phyloP scores from a whole-genome alignment of 1,140 invertebrate genomes.

The Armadillidium nasatum region DNA sequence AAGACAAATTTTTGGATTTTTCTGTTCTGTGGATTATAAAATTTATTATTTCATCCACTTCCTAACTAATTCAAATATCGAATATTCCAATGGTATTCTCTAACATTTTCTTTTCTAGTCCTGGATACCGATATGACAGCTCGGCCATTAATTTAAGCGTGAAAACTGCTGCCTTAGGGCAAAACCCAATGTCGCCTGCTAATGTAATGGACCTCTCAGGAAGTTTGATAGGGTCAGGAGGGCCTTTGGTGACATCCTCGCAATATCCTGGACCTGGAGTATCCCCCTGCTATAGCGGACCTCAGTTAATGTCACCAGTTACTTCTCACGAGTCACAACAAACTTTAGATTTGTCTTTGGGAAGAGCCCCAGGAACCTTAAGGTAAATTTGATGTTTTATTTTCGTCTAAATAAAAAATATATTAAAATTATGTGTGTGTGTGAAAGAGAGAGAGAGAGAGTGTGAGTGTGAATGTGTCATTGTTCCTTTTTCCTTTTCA shows the following conservation, averaged over 20 bases:
- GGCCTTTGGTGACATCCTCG: conserved; percentile 41
- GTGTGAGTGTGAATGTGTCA: no score
- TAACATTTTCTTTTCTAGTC: conserved; percentile 53
- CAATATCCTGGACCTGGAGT: conserved; percentile 44
- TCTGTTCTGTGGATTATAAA: no score
- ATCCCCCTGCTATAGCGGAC: conserved; percentile 43
- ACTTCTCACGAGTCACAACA: conserved; percentile 43
- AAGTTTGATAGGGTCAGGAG: conserved; percentile 34
- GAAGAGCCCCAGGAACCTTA: conserved; percentile 37
- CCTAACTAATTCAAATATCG: no score
- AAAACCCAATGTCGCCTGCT: conserved; percentile 44
- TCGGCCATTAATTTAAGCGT: conserved; percentile 75
- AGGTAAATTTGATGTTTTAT: conserved; percentile 26
- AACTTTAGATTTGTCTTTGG: conserved; percentile 42
- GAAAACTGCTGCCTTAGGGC: conserved; percentile 54
- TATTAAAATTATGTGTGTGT: no score
- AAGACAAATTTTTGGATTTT: no score
- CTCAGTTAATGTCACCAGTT: conserved; percentile 41
- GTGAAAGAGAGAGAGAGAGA: no score
- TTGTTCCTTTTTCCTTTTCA: no score
- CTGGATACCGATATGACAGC: conserved; percentile 73
- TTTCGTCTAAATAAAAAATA: no score
- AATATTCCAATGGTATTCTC: no score
- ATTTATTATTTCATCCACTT: no score
- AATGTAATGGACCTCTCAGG: conserved; percentile 43